Conservation (phyloP, 2,113 vertebrate genomes). For the Pseudonaja textilis region DNA sequence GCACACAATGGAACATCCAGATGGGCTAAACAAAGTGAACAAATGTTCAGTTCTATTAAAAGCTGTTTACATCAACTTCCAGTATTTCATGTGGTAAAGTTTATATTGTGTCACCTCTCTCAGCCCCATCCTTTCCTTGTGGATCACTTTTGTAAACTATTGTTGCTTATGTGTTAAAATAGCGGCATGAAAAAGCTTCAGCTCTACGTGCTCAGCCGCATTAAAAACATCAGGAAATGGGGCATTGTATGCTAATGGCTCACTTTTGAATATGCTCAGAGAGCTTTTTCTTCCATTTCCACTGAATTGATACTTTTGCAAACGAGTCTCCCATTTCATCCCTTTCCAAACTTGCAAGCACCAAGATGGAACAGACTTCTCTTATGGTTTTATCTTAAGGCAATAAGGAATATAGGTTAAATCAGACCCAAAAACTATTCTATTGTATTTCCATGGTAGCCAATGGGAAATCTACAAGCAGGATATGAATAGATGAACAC, state of each 20-base stretch:
- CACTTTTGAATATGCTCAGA: conserved; percentile 26
- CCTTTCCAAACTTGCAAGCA: accelerated
- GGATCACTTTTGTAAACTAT: conserved; percentile 57
- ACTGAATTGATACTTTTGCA: conserved; percentile 3
- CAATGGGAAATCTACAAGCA: background rate
- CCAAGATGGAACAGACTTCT: background rate
- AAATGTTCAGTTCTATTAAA: conserved; percentile 84
- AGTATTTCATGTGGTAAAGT: conserved; percentile 76
- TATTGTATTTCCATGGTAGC: background rate
- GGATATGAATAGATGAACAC: background rate
- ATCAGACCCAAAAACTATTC: background rate
- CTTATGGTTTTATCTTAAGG: background rate
- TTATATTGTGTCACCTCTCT: conserved; percentile 72
- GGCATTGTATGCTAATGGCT: conserved; percentile 31
- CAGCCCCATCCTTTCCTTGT: conserved; percentile 22
- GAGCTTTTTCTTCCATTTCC: conserved; percentile 38
- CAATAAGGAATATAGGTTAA: background rate
- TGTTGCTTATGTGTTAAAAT: conserved; percentile 51
- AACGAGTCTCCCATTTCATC: background rate
- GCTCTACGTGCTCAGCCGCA: background rate
- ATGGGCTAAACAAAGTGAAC: conserved; percentile 84
- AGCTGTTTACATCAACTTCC: conserved; percentile 87
- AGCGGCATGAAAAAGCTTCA: conserved; percentile 31
- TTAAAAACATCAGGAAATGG: conserved; percentile 40
- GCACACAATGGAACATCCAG: conserved; percentile 87